phyloP scores from a whole-genome alignment of 2,888 invertebrate genomes.

The Anorthoa munda region DNA sequence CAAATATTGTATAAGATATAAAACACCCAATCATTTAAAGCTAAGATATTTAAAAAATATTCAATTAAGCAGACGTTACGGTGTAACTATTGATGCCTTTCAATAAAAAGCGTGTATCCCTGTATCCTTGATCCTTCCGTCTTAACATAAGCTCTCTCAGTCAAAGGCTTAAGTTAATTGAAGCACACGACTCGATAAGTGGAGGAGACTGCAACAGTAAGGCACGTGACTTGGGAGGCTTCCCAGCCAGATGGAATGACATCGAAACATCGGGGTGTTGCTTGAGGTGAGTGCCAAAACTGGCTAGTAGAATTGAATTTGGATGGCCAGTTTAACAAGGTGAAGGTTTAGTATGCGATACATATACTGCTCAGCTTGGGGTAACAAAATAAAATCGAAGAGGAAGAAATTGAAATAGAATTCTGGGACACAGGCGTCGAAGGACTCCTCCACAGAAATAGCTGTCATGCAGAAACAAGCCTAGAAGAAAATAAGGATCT shows the following conservation, averaged over 20 bases:
- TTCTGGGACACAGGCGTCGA: too few species aligned
- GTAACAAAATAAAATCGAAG: background rate
- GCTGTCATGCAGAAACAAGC: too few species aligned
- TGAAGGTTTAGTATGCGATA: background rate
- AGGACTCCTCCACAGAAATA: too few species aligned
- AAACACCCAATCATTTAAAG: background rate
- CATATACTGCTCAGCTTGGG: background rate
- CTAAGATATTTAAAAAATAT: background rate
- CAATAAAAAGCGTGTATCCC: background rate
- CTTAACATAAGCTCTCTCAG: background rate
- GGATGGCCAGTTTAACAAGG: background rate
- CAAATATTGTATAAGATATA: too few species aligned
- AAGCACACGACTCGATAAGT: conserved; percentile 22
- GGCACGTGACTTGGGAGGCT: conserved; percentile 36
- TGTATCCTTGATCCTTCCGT: background rate
- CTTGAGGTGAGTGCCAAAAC: conserved; percentile 30
- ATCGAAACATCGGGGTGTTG: background rate
- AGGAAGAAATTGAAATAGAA: too few species aligned
- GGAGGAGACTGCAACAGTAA: background rate
- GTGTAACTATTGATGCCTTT: too few species aligned
- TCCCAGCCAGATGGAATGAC: conserved; percentile 12
- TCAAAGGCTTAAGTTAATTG: conserved; percentile 23
- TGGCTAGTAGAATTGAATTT: conserved; percentile 27
- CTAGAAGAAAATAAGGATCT: too few species aligned
- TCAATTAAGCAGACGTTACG: background rate